Evolutionary conservation across 2,888 invertebrate species (phyloP).

Genomic region (Mycalesis mineus): DNA sequence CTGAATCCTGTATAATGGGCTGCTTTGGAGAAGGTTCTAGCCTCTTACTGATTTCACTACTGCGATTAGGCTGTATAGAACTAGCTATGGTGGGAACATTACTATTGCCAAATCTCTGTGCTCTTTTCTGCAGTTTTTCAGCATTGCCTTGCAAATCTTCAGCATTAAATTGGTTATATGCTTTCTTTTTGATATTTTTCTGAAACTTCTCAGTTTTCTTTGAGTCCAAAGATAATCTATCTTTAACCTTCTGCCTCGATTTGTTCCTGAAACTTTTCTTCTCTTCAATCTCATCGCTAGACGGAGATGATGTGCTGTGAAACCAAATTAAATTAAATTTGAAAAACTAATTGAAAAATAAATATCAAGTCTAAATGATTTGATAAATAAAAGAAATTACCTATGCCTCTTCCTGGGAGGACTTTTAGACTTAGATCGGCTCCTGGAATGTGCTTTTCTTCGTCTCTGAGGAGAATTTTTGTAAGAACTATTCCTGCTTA

Average conservation of each 20-base stretch:
- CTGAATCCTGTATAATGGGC: conserved; percentile 77
- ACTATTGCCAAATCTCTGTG: conserved; percentile 87
- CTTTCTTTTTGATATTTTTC: conserved; percentile 78
- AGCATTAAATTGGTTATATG: conserved; percentile 82
- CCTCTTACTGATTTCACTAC: conserved; percentile 37
- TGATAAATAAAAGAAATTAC: too few relatives aligned
- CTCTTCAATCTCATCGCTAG: conserved; percentile 75
- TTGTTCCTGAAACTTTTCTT: conserved; percentile 64
- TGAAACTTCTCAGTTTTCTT: conserved; percentile 65
- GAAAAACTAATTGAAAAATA: too few relatives aligned
- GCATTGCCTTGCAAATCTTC: conserved; percentile 85
- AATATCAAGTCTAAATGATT: too few relatives aligned
- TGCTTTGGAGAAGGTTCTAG: conserved; percentile 51
- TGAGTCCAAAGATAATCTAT: conserved; percentile 73
- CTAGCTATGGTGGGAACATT: conserved; percentile 72
- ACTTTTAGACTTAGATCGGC: conserved; percentile 66
- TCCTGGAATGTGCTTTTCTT: conserved; percentile 55
- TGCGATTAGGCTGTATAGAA: conserved; percentile 53
- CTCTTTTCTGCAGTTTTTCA: conserved; percentile 90
- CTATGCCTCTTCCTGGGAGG: conserved; percentile 73
- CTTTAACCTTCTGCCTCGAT: conserved; percentile 75
- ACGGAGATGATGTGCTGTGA: conserved; percentile 74
- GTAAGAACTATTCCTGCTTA: conserved; percentile 41
- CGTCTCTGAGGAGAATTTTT: conserved; percentile 60
- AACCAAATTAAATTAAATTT: conserved; percentile 25